These are phyloP conservation scores for Hippocampus abdominalis DNA, from an alignment of 2,113 vertebrate species.

Conservation along the genomic window DNA sequence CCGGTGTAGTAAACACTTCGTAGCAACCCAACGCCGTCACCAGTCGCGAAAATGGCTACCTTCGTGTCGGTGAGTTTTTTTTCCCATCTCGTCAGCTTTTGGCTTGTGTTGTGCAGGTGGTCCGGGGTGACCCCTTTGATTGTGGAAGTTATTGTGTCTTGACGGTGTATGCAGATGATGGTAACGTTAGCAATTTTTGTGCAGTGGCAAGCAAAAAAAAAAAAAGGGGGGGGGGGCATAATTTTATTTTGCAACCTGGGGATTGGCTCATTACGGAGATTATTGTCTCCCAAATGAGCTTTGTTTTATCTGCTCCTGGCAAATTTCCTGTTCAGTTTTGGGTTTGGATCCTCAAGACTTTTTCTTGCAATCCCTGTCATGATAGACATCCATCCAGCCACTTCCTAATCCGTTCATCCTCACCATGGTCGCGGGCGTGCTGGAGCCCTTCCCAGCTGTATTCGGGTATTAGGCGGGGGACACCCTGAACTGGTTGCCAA, in stretches of 20 bases:
- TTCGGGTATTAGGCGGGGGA: too few species aligned
- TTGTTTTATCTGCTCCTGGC: background rate
- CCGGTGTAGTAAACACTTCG: background rate
- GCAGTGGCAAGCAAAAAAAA: background rate
- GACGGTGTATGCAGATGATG: background rate
- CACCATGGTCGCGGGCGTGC: too few species aligned
- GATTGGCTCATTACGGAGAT: constrained; percentile 1
- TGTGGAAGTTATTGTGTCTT: constrained; percentile 11
- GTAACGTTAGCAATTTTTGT: background rate
- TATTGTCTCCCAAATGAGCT: background rate
- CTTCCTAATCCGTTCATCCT: too few species aligned
- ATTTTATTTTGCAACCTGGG: background rate
- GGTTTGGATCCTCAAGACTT: background rate
- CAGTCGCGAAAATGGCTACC: constrained; percentile 62
- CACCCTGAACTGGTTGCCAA: too few species aligned
- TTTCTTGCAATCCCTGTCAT: too few species aligned
- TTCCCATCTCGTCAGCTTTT: constrained; percentile 32
- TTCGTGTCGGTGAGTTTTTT: constrained; percentile 72
- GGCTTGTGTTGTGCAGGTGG: constrained; percentile 28
- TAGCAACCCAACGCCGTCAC: constrained; percentile 37
- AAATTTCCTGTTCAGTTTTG: background rate
- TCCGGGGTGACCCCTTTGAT: constrained; percentile 11
- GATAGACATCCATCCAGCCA: too few species aligned
- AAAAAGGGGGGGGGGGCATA: background rate
- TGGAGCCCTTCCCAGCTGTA: too few species aligned